phyloP scores from a whole-genome alignment of 1,140 invertebrate species.

The Drosophila dunni region DNA sequence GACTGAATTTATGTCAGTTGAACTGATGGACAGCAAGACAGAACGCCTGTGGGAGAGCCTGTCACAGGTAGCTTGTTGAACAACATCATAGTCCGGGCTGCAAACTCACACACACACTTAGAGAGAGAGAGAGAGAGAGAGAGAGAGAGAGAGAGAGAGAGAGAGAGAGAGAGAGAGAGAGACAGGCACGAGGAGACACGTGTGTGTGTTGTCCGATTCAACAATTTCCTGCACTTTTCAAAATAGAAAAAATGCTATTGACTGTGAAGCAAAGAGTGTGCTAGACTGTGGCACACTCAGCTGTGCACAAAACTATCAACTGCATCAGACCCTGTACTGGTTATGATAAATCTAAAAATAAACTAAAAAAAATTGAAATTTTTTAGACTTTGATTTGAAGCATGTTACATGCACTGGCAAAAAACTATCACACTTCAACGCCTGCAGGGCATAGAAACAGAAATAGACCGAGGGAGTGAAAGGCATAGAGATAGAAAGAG shows the following conservation, averaged over 20 bases:
- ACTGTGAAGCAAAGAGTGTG: neutral
- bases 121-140: no score
- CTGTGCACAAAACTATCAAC: no score
- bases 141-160: no score
- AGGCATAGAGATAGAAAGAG: neutral
- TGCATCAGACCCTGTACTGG: no score
- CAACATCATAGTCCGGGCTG: slow-evolving; percentile 10
- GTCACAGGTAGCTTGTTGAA: slow-evolving; percentile 8
- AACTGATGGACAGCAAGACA: neutral
- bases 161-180: no score
- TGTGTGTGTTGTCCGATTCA: slow-evolving; percentile 29
- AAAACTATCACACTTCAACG: neutral
- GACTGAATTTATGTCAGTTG: slow-evolving; percentile 24
- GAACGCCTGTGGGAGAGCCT: neutral
- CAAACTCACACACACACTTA: neutral
- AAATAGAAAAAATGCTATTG: neutral
- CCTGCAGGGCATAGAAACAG: neutral
- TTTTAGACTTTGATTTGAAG: no score
- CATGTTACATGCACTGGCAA: no score
- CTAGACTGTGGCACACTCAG: neutral
- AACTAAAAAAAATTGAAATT: no score
- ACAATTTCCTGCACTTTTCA: slow-evolving; percentile 16
- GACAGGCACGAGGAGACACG: neutral
- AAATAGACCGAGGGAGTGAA: neutral
- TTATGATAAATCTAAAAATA: no score